Conservation (phyloP, 1,140 invertebrate species). For the Drosophila elegans region DNA sequence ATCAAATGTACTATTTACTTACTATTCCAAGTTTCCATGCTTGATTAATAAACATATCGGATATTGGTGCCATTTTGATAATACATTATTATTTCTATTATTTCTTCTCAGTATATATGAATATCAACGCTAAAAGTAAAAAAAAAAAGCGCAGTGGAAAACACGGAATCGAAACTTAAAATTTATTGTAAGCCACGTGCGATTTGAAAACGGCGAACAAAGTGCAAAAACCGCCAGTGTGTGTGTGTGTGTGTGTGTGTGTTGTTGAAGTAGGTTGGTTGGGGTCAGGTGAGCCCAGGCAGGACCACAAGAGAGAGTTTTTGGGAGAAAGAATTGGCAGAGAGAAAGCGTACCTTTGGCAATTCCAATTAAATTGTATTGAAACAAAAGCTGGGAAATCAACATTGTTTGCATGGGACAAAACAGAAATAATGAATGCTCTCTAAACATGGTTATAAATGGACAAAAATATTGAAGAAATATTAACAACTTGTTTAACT, state of each 20-base stretch:
- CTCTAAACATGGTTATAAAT: not conserved
- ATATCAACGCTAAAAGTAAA: slow-evolving; percentile 34
- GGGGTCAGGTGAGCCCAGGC: slow-evolving; percentile 9
- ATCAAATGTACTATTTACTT: too few species aligned
- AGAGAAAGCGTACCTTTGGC: slow-evolving; percentile 24
- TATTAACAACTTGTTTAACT: not conserved
- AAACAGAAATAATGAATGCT: not conserved
- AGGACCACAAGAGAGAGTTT: slow-evolving; percentile 2
- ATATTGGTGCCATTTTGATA: too few species aligned
- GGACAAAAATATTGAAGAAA: not conserved
- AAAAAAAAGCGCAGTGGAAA: slow-evolving; percentile 17
- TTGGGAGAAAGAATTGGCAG: not conserved
- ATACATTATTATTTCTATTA: too few species aligned
- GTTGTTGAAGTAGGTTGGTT: not conserved
- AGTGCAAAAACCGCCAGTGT: slow-evolving; percentile 29
- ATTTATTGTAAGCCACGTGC: slow-evolving; percentile 72
- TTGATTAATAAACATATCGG: too few species aligned
- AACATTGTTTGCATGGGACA: slow-evolving; percentile 20
- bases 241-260: slow-evolving; percentile 6
- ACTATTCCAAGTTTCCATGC: too few species aligned
- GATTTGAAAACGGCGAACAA: slow-evolving; percentile 69
- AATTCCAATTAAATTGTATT: slow-evolving; percentile 58
- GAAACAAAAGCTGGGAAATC: slow-evolving; percentile 29
- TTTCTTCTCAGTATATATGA: not conserved
- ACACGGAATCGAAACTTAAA: slow-evolving; percentile 56